phyloP scores from a whole-genome alignment of 2,888 invertebrate genomes.

The Rotaria macrura region DNA sequence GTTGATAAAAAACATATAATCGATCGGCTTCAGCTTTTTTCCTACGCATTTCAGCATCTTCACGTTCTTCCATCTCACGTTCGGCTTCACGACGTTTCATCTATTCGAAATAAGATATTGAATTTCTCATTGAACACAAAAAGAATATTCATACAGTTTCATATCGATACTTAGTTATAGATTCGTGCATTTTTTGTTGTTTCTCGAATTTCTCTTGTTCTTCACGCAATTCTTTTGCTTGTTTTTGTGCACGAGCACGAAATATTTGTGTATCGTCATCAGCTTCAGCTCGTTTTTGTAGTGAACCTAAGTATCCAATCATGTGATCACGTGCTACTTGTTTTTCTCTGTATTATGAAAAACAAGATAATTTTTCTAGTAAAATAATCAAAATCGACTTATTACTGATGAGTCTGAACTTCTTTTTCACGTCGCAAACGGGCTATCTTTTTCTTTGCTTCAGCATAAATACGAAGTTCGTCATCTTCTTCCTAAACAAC shows the following conservation, averaged over 20 bases:
- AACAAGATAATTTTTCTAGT: not conserved
- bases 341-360: conserved; percentile 16
- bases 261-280: conserved; percentile 26
- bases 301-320: conserved; percentile 26
- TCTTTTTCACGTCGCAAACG: conserved; percentile 47
- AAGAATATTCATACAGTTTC: conserved; percentile 11
- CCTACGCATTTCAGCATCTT: conserved; percentile 43
- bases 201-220: conserved; percentile 47
- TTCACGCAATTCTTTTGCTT: conserved; percentile 41
- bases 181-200: conserved; percentile 39
- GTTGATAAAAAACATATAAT: conserved; percentile 27
- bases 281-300: conserved; percentile 24
- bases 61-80: conserved; percentile 41
- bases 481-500: conserved; percentile 47
- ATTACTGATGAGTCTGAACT: conserved; percentile 43
- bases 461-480: conserved; percentile 48
- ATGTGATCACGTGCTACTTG: conserved; percentile 22
- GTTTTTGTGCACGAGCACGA: conserved; percentile 39
- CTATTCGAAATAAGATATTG: not conserved
- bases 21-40: conserved; percentile 37
- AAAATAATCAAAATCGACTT: not conserved
- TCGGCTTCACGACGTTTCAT: conserved; percentile 40
- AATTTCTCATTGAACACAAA: not conserved
- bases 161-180: conserved; percentile 23
- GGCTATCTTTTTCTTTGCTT: conserved; percentile 50